These are phyloP conservation scores for Macrosiphum euphorbiae DNA, from an alignment of 2,888 invertebrate genomes.

Conservation along the genomic window DNA sequence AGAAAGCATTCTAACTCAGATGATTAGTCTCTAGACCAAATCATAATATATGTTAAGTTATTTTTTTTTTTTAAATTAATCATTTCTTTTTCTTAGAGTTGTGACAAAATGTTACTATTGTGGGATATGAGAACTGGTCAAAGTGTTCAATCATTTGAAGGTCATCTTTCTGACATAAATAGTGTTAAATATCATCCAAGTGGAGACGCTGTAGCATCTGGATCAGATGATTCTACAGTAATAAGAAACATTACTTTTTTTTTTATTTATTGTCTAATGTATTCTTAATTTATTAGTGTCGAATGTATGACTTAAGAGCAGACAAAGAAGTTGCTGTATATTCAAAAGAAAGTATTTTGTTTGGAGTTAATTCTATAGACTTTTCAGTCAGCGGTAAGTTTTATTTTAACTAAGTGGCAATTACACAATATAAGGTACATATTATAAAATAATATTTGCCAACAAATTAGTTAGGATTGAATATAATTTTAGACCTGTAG, in stretches of 20 bases:
- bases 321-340: slow-evolving; percentile 98
- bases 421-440: background rate
- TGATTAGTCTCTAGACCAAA: background rate
- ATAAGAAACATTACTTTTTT: slow-evolving; percentile 67
- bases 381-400: slow-evolving; percentile 90
- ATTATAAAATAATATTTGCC: background rate
- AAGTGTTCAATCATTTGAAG: slow-evolving; percentile 98
- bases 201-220: slow-evolving; percentile 98
- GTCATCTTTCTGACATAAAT: slow-evolving; percentile 98
- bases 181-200: slow-evolving; percentile 98
- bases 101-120: slow-evolving; percentile 96
- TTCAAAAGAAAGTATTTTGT: slow-evolving; percentile 96
- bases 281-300: slow-evolving; percentile 76
- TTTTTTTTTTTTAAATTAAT: background rate
- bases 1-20: background rate
- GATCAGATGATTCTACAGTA: slow-evolving; percentile 97
- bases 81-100: slow-evolving; percentile 76
- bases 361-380: slow-evolving; percentile 98
- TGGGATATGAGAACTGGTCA: slow-evolving; percentile 99
- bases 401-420: background rate
- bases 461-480: no score
- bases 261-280: background rate
- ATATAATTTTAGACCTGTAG: no score
- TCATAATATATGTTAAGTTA: background rate
- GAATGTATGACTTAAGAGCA: slow-evolving; percentile 96